Evolutionary conservation across 2,113 vertebrate species (phyloP), one percentile per base, ranked within the genome.

Genomic region (Hemiprocne comata): DNA sequence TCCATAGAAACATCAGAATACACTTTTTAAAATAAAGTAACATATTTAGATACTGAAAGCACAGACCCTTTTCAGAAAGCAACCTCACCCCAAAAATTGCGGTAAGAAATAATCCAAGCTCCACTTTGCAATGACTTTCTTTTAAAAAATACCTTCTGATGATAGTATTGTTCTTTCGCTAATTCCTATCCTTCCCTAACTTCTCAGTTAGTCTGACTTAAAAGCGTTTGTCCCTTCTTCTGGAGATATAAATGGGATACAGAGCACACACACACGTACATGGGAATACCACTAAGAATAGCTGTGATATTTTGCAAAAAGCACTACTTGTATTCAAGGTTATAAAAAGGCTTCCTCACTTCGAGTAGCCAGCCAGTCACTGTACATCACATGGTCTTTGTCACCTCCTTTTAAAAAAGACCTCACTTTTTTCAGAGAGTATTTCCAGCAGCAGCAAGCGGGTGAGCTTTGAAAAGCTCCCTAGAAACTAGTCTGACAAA

Each of bases 251-350:
- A 92, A 89, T 80, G 90, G 90, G 80, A 82, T 74, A 91, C 5
- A 1, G 84, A 92, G 74, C 38, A 85, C 0, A 1, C 90, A 92
- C 74, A 44, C 74, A 84, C 9, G 7, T 53, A 89, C 38, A 64
- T 4, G 24, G 80, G 61, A 97, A 94, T 88, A 76, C 65, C 72
- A 83, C 86, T 65, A 96, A 94, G 92, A 97, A 96, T 89, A 95
- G 83, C 86, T 78, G 87, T 81, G 94, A 75, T 95, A 91, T 94
- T 96, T 95, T 84, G 87, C 89, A 90, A 94, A 87, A 94, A 78
- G 84, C 93, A 58, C 54, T 90, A 86, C 85, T 83, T 81, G 90
- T 88, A 88, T 94, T 86, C 81, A 94, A 95, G 87, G 79, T 93
- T 96, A 84, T 90, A 93, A 74, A 85, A 85, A 90, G 80, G 78